phyloP scores from a whole-genome alignment of 2,797 vertebrate genomes.

The Molothrus aeneus region DNA sequence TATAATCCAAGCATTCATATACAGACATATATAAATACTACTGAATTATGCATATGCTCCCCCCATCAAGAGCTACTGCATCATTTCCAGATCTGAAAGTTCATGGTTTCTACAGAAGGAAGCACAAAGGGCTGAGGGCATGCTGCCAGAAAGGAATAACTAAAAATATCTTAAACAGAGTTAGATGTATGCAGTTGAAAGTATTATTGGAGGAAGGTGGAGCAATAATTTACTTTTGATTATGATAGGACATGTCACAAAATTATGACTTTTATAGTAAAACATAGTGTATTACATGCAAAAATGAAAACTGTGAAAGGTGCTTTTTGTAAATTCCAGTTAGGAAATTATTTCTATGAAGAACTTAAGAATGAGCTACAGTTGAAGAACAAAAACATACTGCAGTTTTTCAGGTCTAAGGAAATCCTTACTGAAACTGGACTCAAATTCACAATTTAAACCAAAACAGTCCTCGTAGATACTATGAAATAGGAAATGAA shows the following conservation, averaged over 20 bases:
- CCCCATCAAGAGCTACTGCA: background rate
- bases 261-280: background rate
- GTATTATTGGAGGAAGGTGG: background rate
- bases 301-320: background rate
- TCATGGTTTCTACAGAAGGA: background rate
- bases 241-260: background rate
- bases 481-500: background rate
- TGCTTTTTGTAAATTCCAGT: background rate
- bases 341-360: background rate
- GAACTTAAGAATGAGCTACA: background rate
- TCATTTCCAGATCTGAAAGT: background rate
- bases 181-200: background rate
- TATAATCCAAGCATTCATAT: background rate
- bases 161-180: background rate
- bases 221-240: background rate
- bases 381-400: background rate
- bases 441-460: background rate
- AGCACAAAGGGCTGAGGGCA: background rate
- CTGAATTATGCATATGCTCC: background rate
- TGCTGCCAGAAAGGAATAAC: background rate
- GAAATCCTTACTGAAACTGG: background rate
- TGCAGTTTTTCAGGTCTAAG: background rate
- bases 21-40: background rate
- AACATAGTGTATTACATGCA: background rate
- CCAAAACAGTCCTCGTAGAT: background rate